Conservation (phyloP, 2,797 vertebrate species). For the Sarcoramphus papa region DNA sequence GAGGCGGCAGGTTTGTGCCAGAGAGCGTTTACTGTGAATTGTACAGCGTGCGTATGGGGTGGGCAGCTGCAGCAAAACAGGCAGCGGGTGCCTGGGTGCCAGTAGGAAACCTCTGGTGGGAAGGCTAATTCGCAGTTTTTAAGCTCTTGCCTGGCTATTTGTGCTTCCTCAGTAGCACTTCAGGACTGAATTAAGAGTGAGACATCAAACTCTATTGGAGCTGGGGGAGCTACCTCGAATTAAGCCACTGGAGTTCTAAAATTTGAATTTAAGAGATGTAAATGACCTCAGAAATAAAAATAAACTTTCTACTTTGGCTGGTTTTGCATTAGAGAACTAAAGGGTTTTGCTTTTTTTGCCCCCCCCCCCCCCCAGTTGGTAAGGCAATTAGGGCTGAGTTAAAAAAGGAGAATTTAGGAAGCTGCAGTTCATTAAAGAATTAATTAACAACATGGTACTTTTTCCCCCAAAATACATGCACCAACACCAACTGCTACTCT, state of each 20-base stretch:
- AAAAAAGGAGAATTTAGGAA: not conserved
- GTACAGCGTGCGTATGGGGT: not conserved
- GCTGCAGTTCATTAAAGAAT: not conserved
- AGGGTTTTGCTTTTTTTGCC: not conserved
- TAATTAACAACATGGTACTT: not conserved
- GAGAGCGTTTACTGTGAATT: not conserved
- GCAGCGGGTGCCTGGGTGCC: not conserved
- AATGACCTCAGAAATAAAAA: constrained; percentile 53
- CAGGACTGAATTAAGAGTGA: not conserved
- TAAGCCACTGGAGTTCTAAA: constrained; percentile 14
- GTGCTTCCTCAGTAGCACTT: not conserved
- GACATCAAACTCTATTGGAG: not conserved
- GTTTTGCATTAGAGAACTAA: constrained; percentile 22
- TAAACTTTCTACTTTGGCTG: constrained; percentile 45
- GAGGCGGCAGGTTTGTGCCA: not conserved
- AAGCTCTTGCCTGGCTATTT: not conserved
- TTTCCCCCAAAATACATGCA: not conserved
- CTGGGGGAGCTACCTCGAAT: not conserved
- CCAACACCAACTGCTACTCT: not conserved
- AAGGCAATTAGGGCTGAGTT: not conserved
- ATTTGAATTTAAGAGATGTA: constrained; percentile 32
- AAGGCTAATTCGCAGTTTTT: not conserved
- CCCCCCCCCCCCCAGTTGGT: not conserved
- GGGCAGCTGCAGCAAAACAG: not conserved
- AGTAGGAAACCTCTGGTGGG: not conserved